Conservation (phyloP, 2,113 vertebrate genomes). For the Elgaria multicarinata region DNA sequence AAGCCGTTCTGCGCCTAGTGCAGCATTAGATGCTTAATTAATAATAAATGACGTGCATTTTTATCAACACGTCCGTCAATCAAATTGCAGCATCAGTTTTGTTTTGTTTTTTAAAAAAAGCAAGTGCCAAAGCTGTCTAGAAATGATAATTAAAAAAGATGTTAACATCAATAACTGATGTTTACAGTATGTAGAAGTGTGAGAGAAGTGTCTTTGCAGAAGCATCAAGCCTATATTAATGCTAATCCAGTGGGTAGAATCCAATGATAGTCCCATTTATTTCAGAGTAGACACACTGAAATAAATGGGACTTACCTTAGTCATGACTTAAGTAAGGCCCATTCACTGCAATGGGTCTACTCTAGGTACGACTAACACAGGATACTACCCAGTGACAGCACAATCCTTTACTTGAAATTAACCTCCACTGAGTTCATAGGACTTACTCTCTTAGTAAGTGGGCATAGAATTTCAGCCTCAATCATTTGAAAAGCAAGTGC, state of each 20-base stretch:
- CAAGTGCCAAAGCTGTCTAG: not conserved
- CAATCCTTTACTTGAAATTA: not conserved
- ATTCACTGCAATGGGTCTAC: too few species aligned
- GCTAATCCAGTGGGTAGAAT: not conserved
- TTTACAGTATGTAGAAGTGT: not conserved
- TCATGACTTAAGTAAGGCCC: too few species aligned
- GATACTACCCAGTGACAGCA: not conserved
- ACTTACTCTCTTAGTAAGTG: not conserved
- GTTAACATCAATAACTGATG: not conserved
- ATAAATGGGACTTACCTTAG: too few species aligned
- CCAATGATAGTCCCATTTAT: too few species aligned
- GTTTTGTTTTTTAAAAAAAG: too few species aligned
- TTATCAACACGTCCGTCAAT: not conserved
- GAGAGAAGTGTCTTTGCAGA: too few species aligned
- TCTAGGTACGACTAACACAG: too few species aligned
- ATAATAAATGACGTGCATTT: not conserved
- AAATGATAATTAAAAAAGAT: not conserved
- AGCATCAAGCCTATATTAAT: too few species aligned
- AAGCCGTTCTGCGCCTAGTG: not conserved
- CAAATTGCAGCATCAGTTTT: not conserved
- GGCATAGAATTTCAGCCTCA: not conserved
- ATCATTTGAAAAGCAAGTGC: not conserved
- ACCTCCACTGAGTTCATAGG: not conserved
- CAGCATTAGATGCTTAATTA: not conserved
- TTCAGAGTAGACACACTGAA: too few species aligned